Percentiles rank a stretch among this genome's conserved stretches.
Evolutionary conservation across 2,113 vertebrate genomes (phyloP).

Genomic region (Aspiorhynchus laticeps): DNA sequence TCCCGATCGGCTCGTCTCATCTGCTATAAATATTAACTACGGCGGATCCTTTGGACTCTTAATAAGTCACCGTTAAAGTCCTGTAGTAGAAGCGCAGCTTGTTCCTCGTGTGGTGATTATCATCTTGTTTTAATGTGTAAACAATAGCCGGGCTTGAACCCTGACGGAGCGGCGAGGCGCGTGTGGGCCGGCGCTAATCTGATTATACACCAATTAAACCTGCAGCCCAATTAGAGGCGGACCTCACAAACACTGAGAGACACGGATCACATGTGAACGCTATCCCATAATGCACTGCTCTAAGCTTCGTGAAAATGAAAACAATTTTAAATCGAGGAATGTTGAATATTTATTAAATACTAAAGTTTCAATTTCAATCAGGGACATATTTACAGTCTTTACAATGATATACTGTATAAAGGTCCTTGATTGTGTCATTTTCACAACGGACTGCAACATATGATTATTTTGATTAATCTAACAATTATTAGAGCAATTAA

Average conservation of each 20-base stretch:
- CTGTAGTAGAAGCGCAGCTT: neutral
- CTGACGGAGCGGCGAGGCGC: slow-evolving; percentile 39
- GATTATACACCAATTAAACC: slow-evolving; percentile 65
- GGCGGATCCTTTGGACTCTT: slow-evolving; percentile 41
- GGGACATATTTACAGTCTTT: too few species aligned
- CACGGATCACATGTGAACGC: neutral
- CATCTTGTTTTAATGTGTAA: slow-evolving; percentile 65
- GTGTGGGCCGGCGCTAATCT: slow-evolving; percentile 69
- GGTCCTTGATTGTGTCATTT: too few species aligned
- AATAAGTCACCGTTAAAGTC: slow-evolving; percentile 46
- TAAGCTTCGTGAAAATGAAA: neutral
- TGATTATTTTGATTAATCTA: too few species aligned
- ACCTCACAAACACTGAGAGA: neutral
- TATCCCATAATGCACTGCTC: neutral
- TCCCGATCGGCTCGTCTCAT: slow-evolving; percentile 15
- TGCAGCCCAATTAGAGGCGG: slow-evolving; percentile 5
- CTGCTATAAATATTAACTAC: slow-evolving; percentile 51
- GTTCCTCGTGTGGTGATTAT: slow-evolving; percentile 20
- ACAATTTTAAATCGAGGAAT: too few species aligned
- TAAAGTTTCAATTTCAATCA: too few species aligned
- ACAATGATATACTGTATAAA: too few species aligned
- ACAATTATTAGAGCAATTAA: too few species aligned
- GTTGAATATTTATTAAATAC: too few species aligned
- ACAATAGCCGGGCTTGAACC: slow-evolving; percentile 69
- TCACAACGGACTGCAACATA: too few species aligned